phyloP scores from a whole-genome alignment of 2,113 vertebrate genomes.

The Mirza zaza region DNA sequence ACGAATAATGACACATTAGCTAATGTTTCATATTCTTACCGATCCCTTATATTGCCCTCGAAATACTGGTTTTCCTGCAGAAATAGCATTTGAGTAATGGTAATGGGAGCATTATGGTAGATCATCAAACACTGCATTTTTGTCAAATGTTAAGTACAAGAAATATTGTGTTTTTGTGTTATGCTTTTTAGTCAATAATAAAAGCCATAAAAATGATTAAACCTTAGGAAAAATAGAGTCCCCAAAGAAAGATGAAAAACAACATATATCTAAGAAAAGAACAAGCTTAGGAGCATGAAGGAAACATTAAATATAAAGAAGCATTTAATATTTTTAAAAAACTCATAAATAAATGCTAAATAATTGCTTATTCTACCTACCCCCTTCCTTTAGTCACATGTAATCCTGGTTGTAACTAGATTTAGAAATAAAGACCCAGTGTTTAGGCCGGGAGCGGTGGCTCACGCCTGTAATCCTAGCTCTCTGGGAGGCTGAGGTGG shows the following conservation, averaged over 20 bases:
- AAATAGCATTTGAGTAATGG: slow-evolving; percentile 59
- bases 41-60: slow-evolving; percentile 11
- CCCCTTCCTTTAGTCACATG: neutral
- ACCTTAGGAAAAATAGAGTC: slow-evolving; percentile 50
- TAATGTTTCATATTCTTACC: slow-evolving; percentile 48
- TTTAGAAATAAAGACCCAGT: neutral
- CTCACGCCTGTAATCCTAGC: too few species aligned
- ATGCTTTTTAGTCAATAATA: slow-evolving; percentile 59
- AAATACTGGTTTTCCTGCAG: slow-evolving; percentile 60
- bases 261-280: slow-evolving; percentile 29
- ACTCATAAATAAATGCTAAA: neutral
- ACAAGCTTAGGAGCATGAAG: neutral
- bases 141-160: slow-evolving; percentile 66
- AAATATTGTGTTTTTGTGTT: slow-evolving; percentile 55
- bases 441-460: too few species aligned
- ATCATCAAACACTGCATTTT: slow-evolving; percentile 52
- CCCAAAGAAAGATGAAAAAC: slow-evolving; percentile 61
- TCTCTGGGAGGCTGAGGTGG: too few species aligned
- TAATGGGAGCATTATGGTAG: slow-evolving; percentile 3
- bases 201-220: slow-evolving; percentile 69
- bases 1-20: slow-evolving; percentile 3
- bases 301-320: slow-evolving; percentile 7
- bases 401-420: neutral
- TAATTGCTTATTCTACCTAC: neutral
- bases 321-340: slow-evolving; percentile 47